These are phyloP conservation scores for Dendronephthya gigantea DNA, from an alignment of 64 coral and sea anemone species.

Conservation along the genomic window DNA sequence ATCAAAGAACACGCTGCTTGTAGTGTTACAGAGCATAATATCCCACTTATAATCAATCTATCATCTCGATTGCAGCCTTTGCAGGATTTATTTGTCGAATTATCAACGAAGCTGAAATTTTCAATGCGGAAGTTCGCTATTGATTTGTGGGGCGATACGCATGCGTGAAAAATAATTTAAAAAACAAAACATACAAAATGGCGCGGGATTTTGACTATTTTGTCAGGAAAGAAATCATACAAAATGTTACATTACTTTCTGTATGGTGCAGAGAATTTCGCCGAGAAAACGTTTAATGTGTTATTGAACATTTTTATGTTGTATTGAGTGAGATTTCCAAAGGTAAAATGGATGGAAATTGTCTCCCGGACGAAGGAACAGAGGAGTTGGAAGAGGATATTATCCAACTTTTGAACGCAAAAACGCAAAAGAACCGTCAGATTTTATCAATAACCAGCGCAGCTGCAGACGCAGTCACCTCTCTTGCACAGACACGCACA, in stretches of 20 bases:
- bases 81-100: too few species aligned
- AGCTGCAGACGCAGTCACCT: conserved; percentile 54
- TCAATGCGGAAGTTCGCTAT: neutral
- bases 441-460: conserved; percentile 74
- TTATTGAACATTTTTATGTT: neutral
- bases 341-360: neutral
- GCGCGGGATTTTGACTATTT: neutral
- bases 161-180: neutral
- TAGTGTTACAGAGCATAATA: too few species aligned
- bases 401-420: conserved; percentile 5
- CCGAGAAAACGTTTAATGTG: neutral
- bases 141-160: too few species aligned
- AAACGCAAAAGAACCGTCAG: conserved; percentile 34
- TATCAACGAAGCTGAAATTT: neutral
- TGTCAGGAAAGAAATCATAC: neutral
- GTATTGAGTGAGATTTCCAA: neutral
- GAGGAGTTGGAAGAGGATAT: neutral
- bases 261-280: neutral
- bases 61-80: too few species aligned
- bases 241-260: neutral
- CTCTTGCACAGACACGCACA: neutral
- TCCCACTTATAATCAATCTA: too few species aligned
- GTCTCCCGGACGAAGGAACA: neutral
- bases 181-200: neutral
- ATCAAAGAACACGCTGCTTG: too few species aligned